These are phyloP conservation scores for Musca vetustissima DNA, from an alignment of 1,140 invertebrate species.

Conservation along the genomic window DNA sequence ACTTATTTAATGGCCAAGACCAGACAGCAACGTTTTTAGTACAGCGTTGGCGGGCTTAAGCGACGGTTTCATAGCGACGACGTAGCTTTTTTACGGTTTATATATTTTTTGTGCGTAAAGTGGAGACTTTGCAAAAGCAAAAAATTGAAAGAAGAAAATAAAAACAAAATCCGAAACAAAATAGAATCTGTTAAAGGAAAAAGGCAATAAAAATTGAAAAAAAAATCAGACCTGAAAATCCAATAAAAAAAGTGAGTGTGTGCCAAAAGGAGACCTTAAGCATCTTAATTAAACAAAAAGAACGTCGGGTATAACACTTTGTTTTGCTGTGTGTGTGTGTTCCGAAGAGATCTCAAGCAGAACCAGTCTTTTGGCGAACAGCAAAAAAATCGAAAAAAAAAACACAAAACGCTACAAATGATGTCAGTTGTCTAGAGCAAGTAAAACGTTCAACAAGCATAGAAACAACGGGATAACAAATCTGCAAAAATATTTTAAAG, in stretches of 20 bases:
- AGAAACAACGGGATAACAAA: background rate
- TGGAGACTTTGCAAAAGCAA: constrained; percentile 2
- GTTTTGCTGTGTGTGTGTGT: too few species aligned
- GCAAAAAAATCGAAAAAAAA: background rate
- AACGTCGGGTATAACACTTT: constrained; percentile 10
- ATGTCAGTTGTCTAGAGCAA: constrained; percentile 11
- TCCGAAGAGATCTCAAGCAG: constrained; percentile 19
- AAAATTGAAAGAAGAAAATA: background rate
- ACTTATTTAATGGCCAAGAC: constrained; percentile 29
- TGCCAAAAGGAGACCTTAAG: background rate
- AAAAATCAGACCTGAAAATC: background rate
- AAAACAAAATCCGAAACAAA: constrained; percentile 11
- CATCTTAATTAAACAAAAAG: background rate
- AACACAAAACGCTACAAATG: background rate
- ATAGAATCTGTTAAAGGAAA: background rate
- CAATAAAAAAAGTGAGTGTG: background rate
- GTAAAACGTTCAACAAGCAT: too few species aligned
- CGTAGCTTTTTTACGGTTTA: background rate
- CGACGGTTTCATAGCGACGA: constrained; percentile 27
- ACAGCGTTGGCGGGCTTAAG: constrained; percentile 32
- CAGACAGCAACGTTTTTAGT: constrained; percentile 30
- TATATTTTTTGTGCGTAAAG: constrained; percentile 11
- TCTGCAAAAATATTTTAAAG: background rate
- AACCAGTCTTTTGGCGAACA: constrained; percentile 12
- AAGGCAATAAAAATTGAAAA: background rate